Evolutionary conservation across 2,888 invertebrate genomes (phyloP), one percentile per base, ranked within the genome.

Genomic region (Ypsolopha sequella): DNA sequence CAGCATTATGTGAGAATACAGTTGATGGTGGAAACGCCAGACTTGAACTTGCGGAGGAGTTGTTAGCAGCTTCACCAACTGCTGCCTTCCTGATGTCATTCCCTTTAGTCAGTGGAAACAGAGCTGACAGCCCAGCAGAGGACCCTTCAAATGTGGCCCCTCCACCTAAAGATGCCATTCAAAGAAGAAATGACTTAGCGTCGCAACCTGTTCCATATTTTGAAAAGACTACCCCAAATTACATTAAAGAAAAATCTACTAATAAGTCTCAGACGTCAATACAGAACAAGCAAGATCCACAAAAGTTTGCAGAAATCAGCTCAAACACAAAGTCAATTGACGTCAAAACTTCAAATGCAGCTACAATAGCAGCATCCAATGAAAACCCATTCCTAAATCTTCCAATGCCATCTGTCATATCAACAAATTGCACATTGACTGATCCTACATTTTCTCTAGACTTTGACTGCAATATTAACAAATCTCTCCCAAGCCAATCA

Each of bases 51-150:
- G 89, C 86, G 2, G 86, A 86, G 65, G 86, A 86, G 51, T 47
- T 54, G 34, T 61, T 86, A 57, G 87, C 87, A 51, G 84, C 87
- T 50, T 93, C 93, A 1, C 93, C 93, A 6, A 93, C 93, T 2
- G 93, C 93, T 10, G 93, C 93, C 1, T 93, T 93, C 66, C 77
- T 93, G 9, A 88, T 92, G 80, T 91, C 93, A 1, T 93, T 93
- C 64, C 93, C 93, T 0, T 72, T 93, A 48, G 93, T 93, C 0
- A 92, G 86, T 62, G 87, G 87, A 1, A 86, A 85, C 55, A 74
- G 87, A 59, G 87, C 86, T 36, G 87, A 87, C 46, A 87, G 87
- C 53, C 86, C 87, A 7, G 77, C 79, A 34, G 86, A 86, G 52
- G 86, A 85, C 10, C 45, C 49, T n/a, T 36, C 36, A 41, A 39